phyloP scores from a whole-genome alignment of 2,888 invertebrate genomes.

The Corbicula japonica region DNA sequence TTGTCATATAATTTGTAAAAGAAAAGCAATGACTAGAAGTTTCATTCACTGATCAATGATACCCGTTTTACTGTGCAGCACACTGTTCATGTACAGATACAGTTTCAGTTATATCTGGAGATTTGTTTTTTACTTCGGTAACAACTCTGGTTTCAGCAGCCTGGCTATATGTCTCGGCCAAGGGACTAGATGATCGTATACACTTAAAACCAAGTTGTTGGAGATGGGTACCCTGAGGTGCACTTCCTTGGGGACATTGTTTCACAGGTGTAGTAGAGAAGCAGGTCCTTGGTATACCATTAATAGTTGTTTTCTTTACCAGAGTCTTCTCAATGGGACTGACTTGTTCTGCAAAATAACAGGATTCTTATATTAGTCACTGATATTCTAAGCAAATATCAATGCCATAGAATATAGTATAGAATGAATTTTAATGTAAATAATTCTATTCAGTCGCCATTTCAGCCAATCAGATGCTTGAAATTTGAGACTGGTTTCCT shows the following conservation, averaged over 20 bases:
- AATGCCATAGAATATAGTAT: background rate
- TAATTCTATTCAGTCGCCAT: too few relatives aligned
- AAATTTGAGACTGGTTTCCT: too few relatives aligned
- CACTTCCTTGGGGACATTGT: conserved; percentile 54
- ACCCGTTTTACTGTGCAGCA: conserved; percentile 12
- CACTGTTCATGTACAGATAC: conserved; percentile 14
- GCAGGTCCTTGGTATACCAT: conserved; percentile 46
- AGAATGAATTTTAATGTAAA: background rate
- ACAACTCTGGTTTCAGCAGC: conserved; percentile 1
- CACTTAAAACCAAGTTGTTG: conserved; percentile 55
- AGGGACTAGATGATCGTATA: conserved; percentile 29
- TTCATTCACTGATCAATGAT: conserved; percentile 18
- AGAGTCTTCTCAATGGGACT: conserved; percentile 36
- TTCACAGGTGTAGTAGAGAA: conserved; percentile 65
- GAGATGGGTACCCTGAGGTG: conserved; percentile 32
- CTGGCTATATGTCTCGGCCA: conserved; percentile 11
- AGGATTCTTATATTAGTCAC: background rate
- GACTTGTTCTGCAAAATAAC: conserved; percentile 38
- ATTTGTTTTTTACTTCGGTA: conserved; percentile 19
- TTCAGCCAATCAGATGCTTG: too few relatives aligned
- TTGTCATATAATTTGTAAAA: background rate
- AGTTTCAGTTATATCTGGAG: conserved; percentile 6
- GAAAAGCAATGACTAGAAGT: background rate
- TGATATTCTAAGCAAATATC: background rate
- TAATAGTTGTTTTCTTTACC: conserved; percentile 18